Conservation (phyloP, 2,797 vertebrate genomes). For the Acanthurus lineatus region DNA sequence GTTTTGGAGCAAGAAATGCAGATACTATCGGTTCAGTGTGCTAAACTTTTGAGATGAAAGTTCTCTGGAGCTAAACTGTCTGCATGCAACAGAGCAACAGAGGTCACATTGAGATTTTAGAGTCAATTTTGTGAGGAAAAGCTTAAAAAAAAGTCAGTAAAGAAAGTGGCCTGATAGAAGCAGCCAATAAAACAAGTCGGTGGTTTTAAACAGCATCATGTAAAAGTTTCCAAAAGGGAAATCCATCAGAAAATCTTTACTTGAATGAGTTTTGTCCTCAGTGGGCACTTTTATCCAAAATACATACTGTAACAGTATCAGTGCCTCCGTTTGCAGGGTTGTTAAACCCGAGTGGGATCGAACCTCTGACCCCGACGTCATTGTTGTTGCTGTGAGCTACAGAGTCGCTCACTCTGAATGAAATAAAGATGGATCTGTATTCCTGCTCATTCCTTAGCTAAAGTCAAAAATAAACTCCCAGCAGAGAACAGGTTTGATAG, state of each 20-base stretch:
- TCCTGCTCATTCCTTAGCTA: conserved; percentile 14
- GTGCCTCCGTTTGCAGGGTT: conserved; percentile 6
- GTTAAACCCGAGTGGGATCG: conserved; percentile 25
- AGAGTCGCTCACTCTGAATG: conserved; percentile 41
- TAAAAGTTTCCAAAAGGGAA: conserved; percentile 5
- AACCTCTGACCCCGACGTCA: conserved; percentile 41
- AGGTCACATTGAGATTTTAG: background rate
- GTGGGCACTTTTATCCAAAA: conserved; percentile 4
- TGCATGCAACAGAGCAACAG: background rate
- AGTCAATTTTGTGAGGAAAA: background rate
- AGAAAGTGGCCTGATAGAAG: background rate
- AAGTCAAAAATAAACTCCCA: conserved; percentile 24
- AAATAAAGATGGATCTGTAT: conserved; percentile 40
- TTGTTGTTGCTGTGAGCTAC: conserved; percentile 25
- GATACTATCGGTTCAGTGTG: background rate
- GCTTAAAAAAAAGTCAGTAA: background rate
- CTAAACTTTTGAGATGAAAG: background rate
- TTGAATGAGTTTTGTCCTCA: conserved; percentile 2
- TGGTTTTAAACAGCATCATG: background rate
- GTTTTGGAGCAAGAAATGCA: background rate
- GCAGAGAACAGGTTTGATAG: conserved; percentile 10
- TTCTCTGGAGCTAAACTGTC: background rate
- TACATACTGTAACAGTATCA: conserved; percentile 25
- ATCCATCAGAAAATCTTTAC: background rate
- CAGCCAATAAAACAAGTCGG: background rate